Conservation (phyloP, 2,888 invertebrate species). For the Watsonalla cultraria region DNA sequence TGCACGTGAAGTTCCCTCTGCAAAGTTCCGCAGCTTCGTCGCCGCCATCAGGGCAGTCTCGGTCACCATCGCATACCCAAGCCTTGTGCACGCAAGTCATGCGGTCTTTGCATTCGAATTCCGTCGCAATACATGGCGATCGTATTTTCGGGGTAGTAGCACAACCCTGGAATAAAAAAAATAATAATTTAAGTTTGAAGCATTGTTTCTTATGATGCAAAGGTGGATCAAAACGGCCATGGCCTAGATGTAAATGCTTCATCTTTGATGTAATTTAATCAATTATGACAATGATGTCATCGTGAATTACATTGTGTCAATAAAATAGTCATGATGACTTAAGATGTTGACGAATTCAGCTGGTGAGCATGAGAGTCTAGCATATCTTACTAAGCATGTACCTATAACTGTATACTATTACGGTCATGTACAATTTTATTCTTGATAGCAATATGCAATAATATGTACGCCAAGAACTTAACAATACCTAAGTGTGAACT, state of each 20-base stretch:
- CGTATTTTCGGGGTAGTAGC: constrained; percentile 68
- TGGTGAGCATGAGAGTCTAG: background rate
- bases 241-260: too few relatives aligned
- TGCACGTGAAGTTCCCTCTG: constrained; percentile 87
- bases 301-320: too few relatives aligned
- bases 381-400: background rate
- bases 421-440: too few relatives aligned
- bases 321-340: constrained; percentile 4
- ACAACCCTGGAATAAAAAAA: constrained; percentile 76
- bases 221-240: too few relatives aligned
- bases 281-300: too few relatives aligned
- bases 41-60: constrained; percentile 89
- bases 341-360: background rate
- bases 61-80: constrained; percentile 92
- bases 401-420: too few relatives aligned
- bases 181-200: background rate
- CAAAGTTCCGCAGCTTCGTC: constrained; percentile 84
- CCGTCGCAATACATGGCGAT: constrained; percentile 83
- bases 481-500: too few relatives aligned
- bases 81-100: constrained; percentile 88
- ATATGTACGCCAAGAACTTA: too few relatives aligned
- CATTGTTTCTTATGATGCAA: too few relatives aligned
- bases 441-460: too few relatives aligned
- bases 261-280: too few relatives aligned
- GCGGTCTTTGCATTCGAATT: constrained; percentile 89